Evolutionary conservation across 1,140 invertebrate species (phyloP).

Genomic region (Oryzaephilus surinamensis): DNA sequence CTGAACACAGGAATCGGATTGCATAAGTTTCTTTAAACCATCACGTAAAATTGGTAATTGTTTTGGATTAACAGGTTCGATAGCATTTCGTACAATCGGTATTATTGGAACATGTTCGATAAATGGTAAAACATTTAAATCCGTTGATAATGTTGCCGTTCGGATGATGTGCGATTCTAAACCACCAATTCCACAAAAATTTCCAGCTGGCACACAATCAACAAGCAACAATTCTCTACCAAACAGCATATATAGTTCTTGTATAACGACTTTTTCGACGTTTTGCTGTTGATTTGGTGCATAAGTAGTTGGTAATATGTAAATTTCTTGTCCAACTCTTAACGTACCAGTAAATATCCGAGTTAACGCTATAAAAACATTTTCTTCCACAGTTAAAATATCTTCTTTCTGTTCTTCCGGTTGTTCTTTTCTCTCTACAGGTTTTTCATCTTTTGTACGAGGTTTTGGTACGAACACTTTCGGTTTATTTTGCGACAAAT

Average conservation of each 20-base stretch:
- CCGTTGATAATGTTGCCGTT: conserved; percentile 82
- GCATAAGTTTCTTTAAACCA: conserved; percentile 73
- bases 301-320: conserved; percentile 71
- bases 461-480: conserved; percentile 23
- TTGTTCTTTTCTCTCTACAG: conserved; percentile 27
- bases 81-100: conserved; percentile 87
- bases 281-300: conserved; percentile 32
- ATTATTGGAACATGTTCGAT: conserved; percentile 64
- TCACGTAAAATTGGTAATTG: conserved; percentile 73
- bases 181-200: conserved; percentile 78
- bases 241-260: conserved; percentile 83
- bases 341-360: conserved; percentile 86
- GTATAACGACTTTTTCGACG: conserved; percentile 46
- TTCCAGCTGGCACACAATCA: conserved; percentile 74
- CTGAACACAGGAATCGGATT: conserved; percentile 89
- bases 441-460: conserved; percentile 17
- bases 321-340: conserved; percentile 64
- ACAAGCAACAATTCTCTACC: conserved; percentile 81
- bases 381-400: conserved; percentile 2
- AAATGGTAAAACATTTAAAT: conserved; percentile 78
- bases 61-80: conserved; percentile 78
- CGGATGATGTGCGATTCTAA: conserved; percentile 76
- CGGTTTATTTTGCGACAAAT: conserved; percentile 36
- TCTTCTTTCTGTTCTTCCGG: conserved; percentile 27
- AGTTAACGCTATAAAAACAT: conserved; percentile 85